Evolutionary conservation across 2,888 invertebrate species (phyloP), one percentile per base, ranked within the genome.

Genomic region (Volucella inflata): DNA sequence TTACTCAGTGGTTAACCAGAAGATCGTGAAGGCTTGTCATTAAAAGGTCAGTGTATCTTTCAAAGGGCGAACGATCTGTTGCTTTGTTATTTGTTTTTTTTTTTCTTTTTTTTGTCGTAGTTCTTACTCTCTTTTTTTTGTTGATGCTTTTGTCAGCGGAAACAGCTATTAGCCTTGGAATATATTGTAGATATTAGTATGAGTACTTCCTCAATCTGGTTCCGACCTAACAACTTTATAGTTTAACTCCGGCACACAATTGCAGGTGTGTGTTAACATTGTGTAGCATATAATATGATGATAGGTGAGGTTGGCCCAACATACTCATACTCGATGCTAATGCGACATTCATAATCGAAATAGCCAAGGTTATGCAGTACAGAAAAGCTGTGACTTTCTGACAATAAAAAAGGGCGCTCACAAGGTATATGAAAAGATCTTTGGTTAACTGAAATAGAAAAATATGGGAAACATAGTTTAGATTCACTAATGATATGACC

Each of bases 391-490:
- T 3, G 17, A 51, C 68, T 68, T 68, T 55, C 55, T 42, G 55
- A 51, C 40, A 50, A 14, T 50, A 14, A 42, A 72, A 51, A 62
- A 62, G 72, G 72, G 62, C 72, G n/a, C 44, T 21, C 2, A 16
- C n/a, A n/a, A n/a, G n/a, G 36, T 59, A 40, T 65, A 75, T 75
- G 74, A 50, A 48, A 65, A 75, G 55, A 65, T 57, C 17, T n/a
- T 65, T 40, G 64, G 74, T 64, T 64, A 74, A 64, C 38, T 64
- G 30, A 51, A 16, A 30, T 42, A 60, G 44, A 21, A 48, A 55
- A 14, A 53, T 17, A 11, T 17, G 16, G 65, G 51, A 38, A 40
- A 51, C 21, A 30, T 55, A 14, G n/a, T 51, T 36, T 51, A 21
- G 40, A 16, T 42, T 53, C 21, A 67, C 14, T 42, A 21, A 12